Percentiles rank a stretch among this genome's conserved stretches.
phyloP scores from a whole-genome alignment of 2,797 vertebrate species.

The Tiaroga cobitis region DNA sequence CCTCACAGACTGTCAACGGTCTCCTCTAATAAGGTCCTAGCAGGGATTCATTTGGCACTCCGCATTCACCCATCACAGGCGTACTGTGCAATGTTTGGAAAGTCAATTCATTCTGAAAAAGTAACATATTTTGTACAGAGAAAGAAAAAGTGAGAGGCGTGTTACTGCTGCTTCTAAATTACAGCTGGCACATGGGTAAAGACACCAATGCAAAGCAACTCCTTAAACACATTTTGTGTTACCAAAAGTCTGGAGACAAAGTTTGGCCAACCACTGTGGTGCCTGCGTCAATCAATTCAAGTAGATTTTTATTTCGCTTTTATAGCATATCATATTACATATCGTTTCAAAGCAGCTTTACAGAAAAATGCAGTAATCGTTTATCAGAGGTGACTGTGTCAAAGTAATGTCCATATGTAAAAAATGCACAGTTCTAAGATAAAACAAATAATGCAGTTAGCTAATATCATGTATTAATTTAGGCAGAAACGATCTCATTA shows the following conservation, averaged over 20 bases:
- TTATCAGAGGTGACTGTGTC: not conserved
- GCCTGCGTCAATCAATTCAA: not conserved
- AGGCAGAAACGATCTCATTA: too few species aligned
- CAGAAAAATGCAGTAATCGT: not conserved
- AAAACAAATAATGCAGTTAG: too few species aligned
- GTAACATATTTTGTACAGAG: not conserved
- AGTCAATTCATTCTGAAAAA: not conserved
- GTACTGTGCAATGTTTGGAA: not conserved
- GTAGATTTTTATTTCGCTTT: not conserved
- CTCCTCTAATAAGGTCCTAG: conserved; percentile 5
- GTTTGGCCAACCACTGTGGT: not conserved
- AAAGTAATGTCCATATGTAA: not conserved
- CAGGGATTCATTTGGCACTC: conserved; percentile 10
- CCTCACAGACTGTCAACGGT: conserved; percentile 20
- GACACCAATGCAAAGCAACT: not conserved
- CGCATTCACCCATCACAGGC: not conserved
- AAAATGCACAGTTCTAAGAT: too few species aligned
- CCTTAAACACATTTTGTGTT: not conserved
- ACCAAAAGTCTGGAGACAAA: not conserved
- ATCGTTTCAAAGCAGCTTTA: not conserved
- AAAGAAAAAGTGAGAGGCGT: not conserved
- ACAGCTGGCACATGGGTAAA: not conserved
- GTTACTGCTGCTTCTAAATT: not conserved
- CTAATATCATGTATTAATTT: too few species aligned
- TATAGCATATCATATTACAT: not conserved